phyloP scores from a whole-genome alignment of 2,797 vertebrate species.

The Syngnathus acus region DNA sequence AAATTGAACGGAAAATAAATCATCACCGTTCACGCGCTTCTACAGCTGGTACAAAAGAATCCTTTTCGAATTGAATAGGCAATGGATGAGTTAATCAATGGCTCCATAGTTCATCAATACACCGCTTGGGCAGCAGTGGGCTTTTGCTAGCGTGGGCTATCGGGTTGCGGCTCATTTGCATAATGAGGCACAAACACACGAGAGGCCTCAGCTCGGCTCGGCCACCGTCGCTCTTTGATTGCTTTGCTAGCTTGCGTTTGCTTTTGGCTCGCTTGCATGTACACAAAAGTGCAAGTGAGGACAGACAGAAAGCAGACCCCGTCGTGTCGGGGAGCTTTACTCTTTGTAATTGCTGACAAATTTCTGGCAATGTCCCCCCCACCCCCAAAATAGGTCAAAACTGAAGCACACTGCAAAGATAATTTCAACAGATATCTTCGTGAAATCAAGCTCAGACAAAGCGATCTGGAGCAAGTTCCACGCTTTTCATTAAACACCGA shows the following conservation, averaged over 20 bases:
- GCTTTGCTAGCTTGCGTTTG: constrained; percentile 13
- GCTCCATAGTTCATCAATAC: too few relatives aligned
- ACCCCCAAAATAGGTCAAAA: not conserved
- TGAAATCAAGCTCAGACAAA: not conserved
- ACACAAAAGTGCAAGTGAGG: not conserved
- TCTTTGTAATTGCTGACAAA: not conserved
- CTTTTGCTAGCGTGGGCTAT: constrained; percentile 56
- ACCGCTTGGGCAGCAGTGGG: constrained; percentile 31
- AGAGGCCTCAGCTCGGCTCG: constrained; percentile 35
- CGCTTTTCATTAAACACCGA: not conserved
- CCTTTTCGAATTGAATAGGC: too few relatives aligned
- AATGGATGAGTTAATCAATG: too few relatives aligned
- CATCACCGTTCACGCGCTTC: constrained; percentile 9
- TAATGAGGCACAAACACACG: constrained; percentile 61
- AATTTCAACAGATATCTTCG: not conserved
- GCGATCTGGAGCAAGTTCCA: not conserved
- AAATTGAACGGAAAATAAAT: constrained; percentile 18
- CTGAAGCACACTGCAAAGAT: too few relatives aligned
- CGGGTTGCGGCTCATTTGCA: constrained; percentile 58
- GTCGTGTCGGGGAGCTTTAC: not conserved
- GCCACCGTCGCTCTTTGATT: constrained; percentile 44
- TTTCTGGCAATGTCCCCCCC: not conserved
- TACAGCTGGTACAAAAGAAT: not conserved
- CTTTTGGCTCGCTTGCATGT: constrained; percentile 33
- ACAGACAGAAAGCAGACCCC: not conserved